Percentiles rank a stretch among this genome's conserved stretches.
phyloP scores from a whole-genome alignment of 2,113 vertebrate genomes.

The Chascanopsetta lugubris region DNA sequence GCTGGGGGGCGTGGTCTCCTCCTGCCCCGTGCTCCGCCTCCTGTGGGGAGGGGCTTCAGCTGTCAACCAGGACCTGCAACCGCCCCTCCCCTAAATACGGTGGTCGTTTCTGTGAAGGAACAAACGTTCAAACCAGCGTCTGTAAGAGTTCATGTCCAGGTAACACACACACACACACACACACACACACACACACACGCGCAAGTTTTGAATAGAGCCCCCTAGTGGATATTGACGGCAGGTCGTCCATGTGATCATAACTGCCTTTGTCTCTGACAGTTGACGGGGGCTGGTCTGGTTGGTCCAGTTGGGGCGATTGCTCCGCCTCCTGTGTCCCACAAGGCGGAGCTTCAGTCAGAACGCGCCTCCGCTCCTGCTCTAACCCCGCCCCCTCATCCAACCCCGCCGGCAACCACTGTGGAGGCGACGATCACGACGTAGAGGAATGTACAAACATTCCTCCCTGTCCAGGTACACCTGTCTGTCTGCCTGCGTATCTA shows the following conservation, averaged over 20 bases:
- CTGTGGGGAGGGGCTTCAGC: constrained; percentile 68
- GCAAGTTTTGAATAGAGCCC: too few species aligned
- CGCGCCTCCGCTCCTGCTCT: constrained; percentile 53
- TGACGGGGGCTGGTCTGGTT: constrained; percentile 62
- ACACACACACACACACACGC: background rate
- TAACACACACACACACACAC: constrained; percentile 32
- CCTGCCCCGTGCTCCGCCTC: constrained; percentile 34
- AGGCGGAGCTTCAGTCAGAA: background rate
- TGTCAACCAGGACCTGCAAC: constrained; percentile 59
- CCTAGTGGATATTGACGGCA: background rate
- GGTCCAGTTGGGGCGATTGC: constrained; percentile 65
- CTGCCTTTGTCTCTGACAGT: constrained; percentile 35
- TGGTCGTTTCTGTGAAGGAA: constrained; percentile 36
- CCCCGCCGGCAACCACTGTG: constrained; percentile 27
- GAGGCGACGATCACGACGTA: background rate
- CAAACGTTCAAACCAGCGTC: background rate
- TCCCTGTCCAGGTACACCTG: constrained; percentile 52
- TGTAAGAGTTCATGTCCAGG: constrained; percentile 62
- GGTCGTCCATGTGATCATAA: background rate
- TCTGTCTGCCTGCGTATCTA: background rate
- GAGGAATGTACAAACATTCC: constrained; percentile 36
- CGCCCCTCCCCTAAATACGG: constrained; percentile 58
- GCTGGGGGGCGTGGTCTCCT: constrained; percentile 64
- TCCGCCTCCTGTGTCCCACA: constrained; percentile 46
- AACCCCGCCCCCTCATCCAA: constrained; percentile 56